Conservation (phyloP, 2,888 invertebrate species). For the Eristalis arbustorum region DNA sequence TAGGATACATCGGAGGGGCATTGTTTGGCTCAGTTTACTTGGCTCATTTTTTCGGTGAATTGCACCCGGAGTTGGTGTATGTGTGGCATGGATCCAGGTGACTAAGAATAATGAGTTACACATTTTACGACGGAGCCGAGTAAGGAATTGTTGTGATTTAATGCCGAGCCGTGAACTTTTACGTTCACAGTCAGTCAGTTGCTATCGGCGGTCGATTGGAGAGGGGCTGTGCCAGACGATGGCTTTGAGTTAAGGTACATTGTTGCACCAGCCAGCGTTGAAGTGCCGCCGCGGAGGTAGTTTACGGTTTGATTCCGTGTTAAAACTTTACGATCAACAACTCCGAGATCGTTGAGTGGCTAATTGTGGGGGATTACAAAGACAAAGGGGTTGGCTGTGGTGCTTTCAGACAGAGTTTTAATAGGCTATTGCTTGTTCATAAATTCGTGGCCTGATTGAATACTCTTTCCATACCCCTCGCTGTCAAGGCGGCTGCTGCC, state of each 20-base stretch:
- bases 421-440: too few species aligned
- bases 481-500: too few species aligned
- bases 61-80: constrained; percentile 4
- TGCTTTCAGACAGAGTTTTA: too few species aligned
- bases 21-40: constrained; percentile 26
- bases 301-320: neutral
- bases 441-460: too few species aligned
- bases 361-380: neutral
- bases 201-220: neutral
- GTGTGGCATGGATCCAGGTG: neutral
- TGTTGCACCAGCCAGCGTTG: neutral
- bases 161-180: constrained; percentile 6
- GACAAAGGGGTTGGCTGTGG: neutral
- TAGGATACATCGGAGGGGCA: neutral
- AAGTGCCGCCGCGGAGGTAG: neutral
- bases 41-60: neutral
- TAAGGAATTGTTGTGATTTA: constrained; percentile 16
- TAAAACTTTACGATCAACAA: neutral
- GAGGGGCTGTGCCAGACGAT: neutral
- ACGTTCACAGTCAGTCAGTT: constrained; percentile 4
- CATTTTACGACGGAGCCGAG: constrained; percentile 13
- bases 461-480: too few species aligned
- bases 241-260: neutral
- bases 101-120: constrained; percentile 13
- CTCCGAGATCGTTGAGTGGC: neutral